These are phyloP conservation scores for Actinia equina DNA, from an alignment of 64 coral and sea anemone species.

Conservation along the genomic window DNA sequence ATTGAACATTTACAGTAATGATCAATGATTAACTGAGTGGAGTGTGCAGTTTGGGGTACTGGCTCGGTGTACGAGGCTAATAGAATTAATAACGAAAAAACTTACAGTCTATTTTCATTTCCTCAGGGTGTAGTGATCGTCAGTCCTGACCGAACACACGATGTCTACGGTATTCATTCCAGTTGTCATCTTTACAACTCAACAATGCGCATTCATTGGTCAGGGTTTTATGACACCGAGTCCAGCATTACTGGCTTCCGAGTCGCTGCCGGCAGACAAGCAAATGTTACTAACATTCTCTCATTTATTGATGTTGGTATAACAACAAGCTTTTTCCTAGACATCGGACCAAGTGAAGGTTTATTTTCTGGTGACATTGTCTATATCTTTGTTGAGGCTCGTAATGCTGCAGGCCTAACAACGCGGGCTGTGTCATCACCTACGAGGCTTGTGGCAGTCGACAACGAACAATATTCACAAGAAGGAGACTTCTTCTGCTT, in stretches of 20 bases:
- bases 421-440: conserved; percentile 55
- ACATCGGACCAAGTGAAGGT: conserved; percentile 19
- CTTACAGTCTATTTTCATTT: neutral
- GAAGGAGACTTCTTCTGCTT: conserved; percentile 82
- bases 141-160: conserved; percentile 82
- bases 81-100: neutral
- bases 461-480: conserved; percentile 35
- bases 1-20: neutral
- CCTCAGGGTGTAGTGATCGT: conserved; percentile 78
- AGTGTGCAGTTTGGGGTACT: neutral
- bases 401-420: conserved; percentile 68
- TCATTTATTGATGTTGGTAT: conserved; percentile 51
- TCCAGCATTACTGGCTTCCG: conserved; percentile 65
- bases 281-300: conserved; percentile 41
- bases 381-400: conserved; percentile 59
- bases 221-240: conserved; percentile 67
- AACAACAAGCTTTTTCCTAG: conserved; percentile 40
- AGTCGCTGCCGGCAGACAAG: conserved; percentile 54
- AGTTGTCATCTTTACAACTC: conserved; percentile 84
- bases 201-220: conserved; percentile 85
- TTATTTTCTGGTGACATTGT: conserved; percentile 64
- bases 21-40: neutral
- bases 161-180: conserved; percentile 75
- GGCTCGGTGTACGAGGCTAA: too few species aligned
- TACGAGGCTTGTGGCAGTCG: conserved; percentile 73